phyloP scores from a whole-genome alignment of 2,888 invertebrate genomes.

The Ligdia adustata region DNA sequence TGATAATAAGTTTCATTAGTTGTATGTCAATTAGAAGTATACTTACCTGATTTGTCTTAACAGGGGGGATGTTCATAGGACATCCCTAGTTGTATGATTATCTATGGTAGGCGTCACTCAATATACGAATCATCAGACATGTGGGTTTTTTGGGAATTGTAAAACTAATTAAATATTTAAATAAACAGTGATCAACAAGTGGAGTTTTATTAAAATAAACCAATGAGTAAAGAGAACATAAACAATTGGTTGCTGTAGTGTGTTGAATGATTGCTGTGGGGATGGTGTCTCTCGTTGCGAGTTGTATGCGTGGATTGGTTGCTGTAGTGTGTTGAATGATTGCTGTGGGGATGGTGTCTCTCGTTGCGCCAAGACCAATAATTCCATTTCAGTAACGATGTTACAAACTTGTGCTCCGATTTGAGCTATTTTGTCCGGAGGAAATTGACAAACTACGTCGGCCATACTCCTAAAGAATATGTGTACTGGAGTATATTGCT shows the following conservation, averaged over 20 bases:
- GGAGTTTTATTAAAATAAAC: no score
- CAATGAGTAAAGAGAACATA: no score
- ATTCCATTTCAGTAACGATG: conserved; percentile 24
- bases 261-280: conserved; percentile 27
- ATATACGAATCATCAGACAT: no score
- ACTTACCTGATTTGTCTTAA: no score
- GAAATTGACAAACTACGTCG: conserved; percentile 27
- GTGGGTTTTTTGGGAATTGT: no score
- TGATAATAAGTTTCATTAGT: no score
- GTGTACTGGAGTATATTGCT: conserved; percentile 24
- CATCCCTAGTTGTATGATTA: no score
- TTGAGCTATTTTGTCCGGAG: conserved; percentile 25
- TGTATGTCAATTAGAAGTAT: no score
- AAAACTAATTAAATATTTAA: no score
- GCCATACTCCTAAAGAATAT: conserved; percentile 27
- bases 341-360: conserved; percentile 23
- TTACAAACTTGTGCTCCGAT: conserved; percentile 24
- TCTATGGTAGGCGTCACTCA: no score
- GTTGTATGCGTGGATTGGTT: conserved; percentile 16
- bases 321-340: conserved; percentile 22
- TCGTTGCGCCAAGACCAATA: conserved; percentile 23
- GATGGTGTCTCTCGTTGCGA: conserved; percentile 20
- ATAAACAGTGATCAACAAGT: no score
- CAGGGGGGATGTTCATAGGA: no score
- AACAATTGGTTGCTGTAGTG: conserved; percentile 2